phyloP scores from a whole-genome alignment of 2,797 vertebrate genomes.

The Girardinus metallicus region DNA sequence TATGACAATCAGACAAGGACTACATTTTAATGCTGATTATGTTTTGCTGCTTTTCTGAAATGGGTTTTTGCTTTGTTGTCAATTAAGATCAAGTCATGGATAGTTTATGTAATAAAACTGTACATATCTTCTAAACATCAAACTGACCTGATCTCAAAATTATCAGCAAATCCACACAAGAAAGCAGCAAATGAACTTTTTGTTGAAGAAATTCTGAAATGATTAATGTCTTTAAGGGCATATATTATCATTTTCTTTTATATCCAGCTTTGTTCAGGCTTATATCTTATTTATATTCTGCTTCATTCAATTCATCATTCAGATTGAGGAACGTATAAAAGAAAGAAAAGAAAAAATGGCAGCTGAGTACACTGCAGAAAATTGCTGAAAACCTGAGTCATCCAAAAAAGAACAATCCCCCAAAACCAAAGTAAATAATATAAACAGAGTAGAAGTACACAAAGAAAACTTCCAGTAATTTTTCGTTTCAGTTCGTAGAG shows the following conservation, averaged over 20 bases:
- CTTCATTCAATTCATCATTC: neutral
- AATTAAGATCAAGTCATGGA: neutral
- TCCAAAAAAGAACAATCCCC: neutral
- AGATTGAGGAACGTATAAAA: neutral
- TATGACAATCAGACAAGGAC: slow-evolving; percentile 42
- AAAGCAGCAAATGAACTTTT: slow-evolving; percentile 26
- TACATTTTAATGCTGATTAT: slow-evolving; percentile 17
- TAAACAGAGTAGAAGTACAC: too few species aligned
- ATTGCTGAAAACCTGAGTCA: neutral
- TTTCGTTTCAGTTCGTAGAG: neutral
- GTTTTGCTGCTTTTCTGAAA: slow-evolving; percentile 14
- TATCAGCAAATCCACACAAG: neutral
- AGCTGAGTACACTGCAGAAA: neutral
- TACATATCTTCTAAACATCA: neutral
- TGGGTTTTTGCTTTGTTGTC: slow-evolving; percentile 2
- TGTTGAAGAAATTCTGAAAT: slow-evolving; percentile 2
- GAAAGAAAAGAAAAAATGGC: neutral
- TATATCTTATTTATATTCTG: neutral
- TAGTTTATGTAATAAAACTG: neutral
- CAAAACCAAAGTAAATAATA: neutral
- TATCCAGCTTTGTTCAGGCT: neutral
- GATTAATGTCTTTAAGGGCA: neutral
- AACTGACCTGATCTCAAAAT: neutral
- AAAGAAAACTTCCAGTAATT: neutral
- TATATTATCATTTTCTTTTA: neutral